Percentiles rank a stretch among this genome's conserved stretches.
phyloP scores from a whole-genome alignment of 2,888 invertebrate genomes.

The Hedychridium roseum region DNA sequence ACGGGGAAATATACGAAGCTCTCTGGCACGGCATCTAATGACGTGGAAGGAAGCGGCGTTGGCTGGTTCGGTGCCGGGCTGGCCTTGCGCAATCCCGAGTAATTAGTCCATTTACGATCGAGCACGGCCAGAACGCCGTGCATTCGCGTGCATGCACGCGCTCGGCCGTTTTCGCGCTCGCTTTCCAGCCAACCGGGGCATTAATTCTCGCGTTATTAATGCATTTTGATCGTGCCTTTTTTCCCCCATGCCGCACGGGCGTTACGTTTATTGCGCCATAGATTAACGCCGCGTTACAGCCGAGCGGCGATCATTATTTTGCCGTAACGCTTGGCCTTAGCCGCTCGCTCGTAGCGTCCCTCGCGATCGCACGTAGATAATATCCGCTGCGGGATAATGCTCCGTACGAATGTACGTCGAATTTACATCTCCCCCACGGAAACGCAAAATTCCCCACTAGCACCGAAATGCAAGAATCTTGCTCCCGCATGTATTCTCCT shows the following conservation, averaged over 20 bases:
- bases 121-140: slow-evolving; percentile 16
- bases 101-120: slow-evolving; percentile 55
- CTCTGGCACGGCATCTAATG: slow-evolving; percentile 47
- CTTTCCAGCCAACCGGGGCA: slow-evolving; percentile 30
- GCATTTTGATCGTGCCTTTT: slow-evolving; percentile 53
- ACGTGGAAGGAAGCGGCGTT: slow-evolving; percentile 35
- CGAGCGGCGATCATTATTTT: slow-evolving; percentile 49
- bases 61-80: slow-evolving; percentile 10
- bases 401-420: too few species aligned
- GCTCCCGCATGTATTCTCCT: too few species aligned
- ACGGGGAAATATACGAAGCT: slow-evolving; percentile 34
- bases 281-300: slow-evolving; percentile 49
- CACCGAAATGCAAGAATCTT: too few species aligned
- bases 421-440: too few species aligned
- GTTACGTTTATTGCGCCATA: slow-evolving; percentile 47
- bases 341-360: slow-evolving; percentile 42
- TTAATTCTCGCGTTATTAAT: slow-evolving; percentile 54
- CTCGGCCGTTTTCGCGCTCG: slow-evolving; percentile 21
- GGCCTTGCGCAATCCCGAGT: slow-evolving; percentile 48
- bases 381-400: not conserved
- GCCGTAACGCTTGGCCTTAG: slow-evolving; percentile 38
- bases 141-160: slow-evolving; percentile 14
- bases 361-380: slow-evolving; percentile 20
- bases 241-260: too few species aligned
- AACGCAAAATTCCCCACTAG: too few species aligned